Evolutionary conservation across 2,113 vertebrate species (phyloP).

Genomic region (Grammomys surdaster): DNA sequence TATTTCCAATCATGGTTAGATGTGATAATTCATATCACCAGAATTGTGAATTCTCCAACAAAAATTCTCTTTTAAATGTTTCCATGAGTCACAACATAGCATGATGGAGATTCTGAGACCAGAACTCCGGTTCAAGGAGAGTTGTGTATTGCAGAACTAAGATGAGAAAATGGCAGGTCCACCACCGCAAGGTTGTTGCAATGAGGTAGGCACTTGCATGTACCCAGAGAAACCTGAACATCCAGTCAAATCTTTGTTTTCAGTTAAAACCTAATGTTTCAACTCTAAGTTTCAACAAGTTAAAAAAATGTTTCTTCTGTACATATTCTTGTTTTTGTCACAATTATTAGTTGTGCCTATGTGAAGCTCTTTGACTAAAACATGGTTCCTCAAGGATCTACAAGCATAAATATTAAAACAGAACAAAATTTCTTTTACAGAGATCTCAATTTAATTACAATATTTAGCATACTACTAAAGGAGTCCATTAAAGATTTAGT

Average conservation of each 20-base stretch:
- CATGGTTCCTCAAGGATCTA: slow-evolving; percentile 55
- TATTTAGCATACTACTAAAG: slow-evolving; percentile 76
- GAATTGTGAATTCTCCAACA: neutral
- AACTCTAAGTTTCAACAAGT: neutral
- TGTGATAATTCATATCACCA: neutral
- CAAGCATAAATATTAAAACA: slow-evolving; percentile 73
- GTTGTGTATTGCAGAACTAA: rapidly evolving
- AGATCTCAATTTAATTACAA: slow-evolving; percentile 81
- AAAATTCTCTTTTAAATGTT: neutral
- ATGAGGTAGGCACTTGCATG: neutral
- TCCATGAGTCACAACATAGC: neutral
- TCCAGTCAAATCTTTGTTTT: slow-evolving; percentile 12
- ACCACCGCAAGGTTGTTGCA: neutral
- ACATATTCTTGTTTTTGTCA: slow-evolving; percentile 47
- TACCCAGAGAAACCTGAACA: neutral
- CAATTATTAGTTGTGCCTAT: slow-evolving; percentile 70
- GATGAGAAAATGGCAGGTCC: neutral
- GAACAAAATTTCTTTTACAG: slow-evolving; percentile 68
- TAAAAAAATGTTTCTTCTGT: neutral
- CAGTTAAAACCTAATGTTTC: neutral
- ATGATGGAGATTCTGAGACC: neutral
- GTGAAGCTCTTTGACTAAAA: slow-evolving; percentile 61
- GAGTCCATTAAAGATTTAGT: slow-evolving; percentile 86
- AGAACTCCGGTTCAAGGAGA: neutral
- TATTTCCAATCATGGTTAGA: neutral